These are phyloP conservation scores for Lepus europaeus DNA, from an alignment of 2,113 vertebrate genomes.

Conservation along the genomic window DNA sequence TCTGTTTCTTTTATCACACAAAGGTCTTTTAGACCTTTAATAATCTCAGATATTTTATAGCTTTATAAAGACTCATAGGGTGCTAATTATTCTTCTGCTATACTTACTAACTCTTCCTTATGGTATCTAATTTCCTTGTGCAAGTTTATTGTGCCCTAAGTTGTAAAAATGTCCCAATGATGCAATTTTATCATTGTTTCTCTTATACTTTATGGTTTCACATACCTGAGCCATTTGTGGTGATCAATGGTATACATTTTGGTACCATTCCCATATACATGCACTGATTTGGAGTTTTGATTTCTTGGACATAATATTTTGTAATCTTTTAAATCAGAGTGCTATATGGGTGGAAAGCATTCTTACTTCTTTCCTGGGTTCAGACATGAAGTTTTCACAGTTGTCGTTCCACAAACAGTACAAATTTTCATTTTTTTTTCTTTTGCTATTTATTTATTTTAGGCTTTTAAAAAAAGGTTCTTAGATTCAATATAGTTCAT, in stretches of 20 bases:
- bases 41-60: constrained; percentile 28
- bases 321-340: not conserved
- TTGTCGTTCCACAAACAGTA: not conserved
- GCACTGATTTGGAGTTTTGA: not conserved
- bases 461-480: too few species aligned
- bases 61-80: not conserved
- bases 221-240: not conserved
- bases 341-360: not conserved
- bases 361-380: not conserved
- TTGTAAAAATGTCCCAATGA: constrained; percentile 17
- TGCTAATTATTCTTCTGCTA: not conserved
- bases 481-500: too few species aligned
- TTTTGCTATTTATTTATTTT: too few species aligned
- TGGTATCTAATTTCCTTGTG: not conserved
- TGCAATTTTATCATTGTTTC: not conserved
- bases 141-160: not conserved
- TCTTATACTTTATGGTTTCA: not conserved
- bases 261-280: not conserved
- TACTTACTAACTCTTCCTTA: not conserved
- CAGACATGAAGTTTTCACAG: constrained; percentile 4
- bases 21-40: not conserved
- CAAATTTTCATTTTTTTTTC: not conserved
- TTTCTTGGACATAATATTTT: not conserved
- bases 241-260: not conserved
- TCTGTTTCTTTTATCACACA: not conserved